A percentile compares a stretch with the other conserved stretches of the same genome.
Evolutionary conservation across 2,888 invertebrate species (phyloP).

Genomic region (Bugulina stolonifera): DNA sequence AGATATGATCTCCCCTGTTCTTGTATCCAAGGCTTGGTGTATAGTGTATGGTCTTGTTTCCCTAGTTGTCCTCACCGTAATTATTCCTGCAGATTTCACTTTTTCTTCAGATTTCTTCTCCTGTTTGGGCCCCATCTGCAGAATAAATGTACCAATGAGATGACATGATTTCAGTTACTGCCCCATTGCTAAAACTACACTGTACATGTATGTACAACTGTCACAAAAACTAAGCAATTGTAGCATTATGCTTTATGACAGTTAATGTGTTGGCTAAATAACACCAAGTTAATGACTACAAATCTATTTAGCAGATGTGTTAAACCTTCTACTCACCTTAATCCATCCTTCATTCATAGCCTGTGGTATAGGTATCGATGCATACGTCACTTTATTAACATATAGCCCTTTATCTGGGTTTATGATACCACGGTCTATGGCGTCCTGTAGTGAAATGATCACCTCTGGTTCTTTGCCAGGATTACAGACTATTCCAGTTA

Average conservation of each 20-base stretch:
- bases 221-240: too few species aligned
- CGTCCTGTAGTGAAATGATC: conserved; percentile 39
- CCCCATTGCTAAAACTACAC: too few species aligned
- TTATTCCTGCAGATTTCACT: conserved; percentile 45
- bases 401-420: conserved; percentile 37
- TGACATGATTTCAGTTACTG: too few species aligned
- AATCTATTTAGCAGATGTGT: too few species aligned
- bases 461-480: conserved; percentile 30
- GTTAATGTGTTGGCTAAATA: too few species aligned
- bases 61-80: conserved; percentile 45
- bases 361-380: conserved; percentile 37
- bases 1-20: conserved; percentile 29
- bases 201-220: too few species aligned
- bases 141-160: too few species aligned
- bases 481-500: conserved; percentile 34
- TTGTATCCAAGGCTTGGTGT: conserved; percentile 35
- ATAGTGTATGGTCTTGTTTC: conserved; percentile 44
- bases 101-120: conserved; percentile 42
- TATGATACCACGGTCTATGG: conserved; percentile 39
- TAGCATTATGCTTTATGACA: too few species aligned
- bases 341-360: conserved; percentile 47
- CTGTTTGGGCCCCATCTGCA: conserved; percentile 25
- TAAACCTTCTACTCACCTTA: too few species aligned
- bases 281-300: too few species aligned
- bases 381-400: conserved; percentile 37